Base-by-base conservation (phyloP, 1,140 invertebrate genomes). In the Helicoverpa zea region DNA sequence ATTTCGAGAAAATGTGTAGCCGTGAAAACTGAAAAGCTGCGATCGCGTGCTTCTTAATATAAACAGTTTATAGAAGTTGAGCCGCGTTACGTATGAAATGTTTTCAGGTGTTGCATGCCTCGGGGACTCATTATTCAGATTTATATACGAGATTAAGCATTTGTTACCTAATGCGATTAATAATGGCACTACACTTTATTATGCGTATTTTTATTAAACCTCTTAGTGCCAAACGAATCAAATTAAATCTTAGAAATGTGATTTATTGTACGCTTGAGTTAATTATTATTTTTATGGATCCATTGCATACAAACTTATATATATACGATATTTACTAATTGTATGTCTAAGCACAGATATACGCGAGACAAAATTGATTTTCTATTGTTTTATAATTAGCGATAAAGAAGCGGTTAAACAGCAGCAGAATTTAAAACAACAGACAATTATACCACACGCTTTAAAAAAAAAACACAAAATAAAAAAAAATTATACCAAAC, bases 131-230 rank as follows among this genome's bases (percentile, higher is more conserved):
- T 80, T 74, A 74, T 73, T 61, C 14, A 80, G 79, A 80, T 80
- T 80, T 63, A 80, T 74, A 63, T 73, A 54, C 29, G 52, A 74
- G 79, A 80, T 80, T 80, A 74, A 56, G 75, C 59, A 64, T 61
- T 77, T 51, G 12, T 35, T 49, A 54, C 43, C 70, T 74, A 73
- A 74, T 74, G 30, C 79, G 79, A 73, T 74, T 80, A 80, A 74
- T 74, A 63, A 13, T 16, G 43, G 54, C 18, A 59, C 64, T 70
- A 52, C 47, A 52, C 30, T 74, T 58, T 58, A 51, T 79, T 79
- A 70, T 68, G 51, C 61, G 58, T 70, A 79, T 58, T 77, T 64
- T 70, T 52, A 52, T 29, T 29, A 54, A 30, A 56, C 35, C 35
- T 23, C 30, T 54, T 29, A 43, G 3, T 74, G 9, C 63, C 63